These are phyloP conservation scores for Cynoglossus semilaevis DNA, from an alignment of 2,113 vertebrate species.

Conservation along the genomic window DNA sequence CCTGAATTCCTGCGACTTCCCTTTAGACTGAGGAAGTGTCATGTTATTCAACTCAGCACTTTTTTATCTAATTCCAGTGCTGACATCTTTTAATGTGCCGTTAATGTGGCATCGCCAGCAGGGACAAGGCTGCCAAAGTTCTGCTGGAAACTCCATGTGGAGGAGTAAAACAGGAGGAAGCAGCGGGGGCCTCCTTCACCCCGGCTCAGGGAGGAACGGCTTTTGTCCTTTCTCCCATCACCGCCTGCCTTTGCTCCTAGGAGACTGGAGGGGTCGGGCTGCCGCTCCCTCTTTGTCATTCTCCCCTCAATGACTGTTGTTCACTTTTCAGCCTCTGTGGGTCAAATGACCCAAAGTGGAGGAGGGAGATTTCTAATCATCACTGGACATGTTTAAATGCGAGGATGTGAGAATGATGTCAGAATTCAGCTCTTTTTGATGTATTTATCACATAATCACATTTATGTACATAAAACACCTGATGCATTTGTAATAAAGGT, in stretches of 20 bases:
- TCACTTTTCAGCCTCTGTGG: slow-evolving; percentile 49
- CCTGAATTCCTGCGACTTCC: slow-evolving; percentile 79
- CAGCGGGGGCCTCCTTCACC: slow-evolving; percentile 46
- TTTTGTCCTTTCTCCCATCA: slow-evolving; percentile 48
- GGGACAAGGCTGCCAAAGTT: slow-evolving; percentile 22
- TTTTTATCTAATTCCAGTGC: slow-evolving; percentile 3
- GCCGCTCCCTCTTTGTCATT: slow-evolving; percentile 48
- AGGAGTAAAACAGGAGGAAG: slow-evolving; percentile 29
- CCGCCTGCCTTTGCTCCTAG: slow-evolving; percentile 36
- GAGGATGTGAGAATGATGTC: not conserved
- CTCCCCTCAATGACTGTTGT: slow-evolving; percentile 37
- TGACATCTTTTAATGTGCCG: slow-evolving; percentile 28
- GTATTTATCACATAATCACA: not conserved
- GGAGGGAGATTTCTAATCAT: slow-evolving; percentile 15
- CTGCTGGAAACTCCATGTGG: slow-evolving; percentile 33
- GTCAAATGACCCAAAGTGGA: slow-evolving; percentile 38
- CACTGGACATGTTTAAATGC: slow-evolving; percentile 2
- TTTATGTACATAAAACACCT: no score
- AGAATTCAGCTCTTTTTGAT: not conserved
- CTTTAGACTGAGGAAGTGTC: slow-evolving; percentile 66
- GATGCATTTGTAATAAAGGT: no score
- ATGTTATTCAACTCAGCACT: slow-evolving; percentile 1
- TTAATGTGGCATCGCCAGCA: slow-evolving; percentile 43
- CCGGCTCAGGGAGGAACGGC: slow-evolving; percentile 36
- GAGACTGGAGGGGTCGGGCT: slow-evolving; percentile 44